These are phyloP conservation scores for Polydrusus tereticollis DNA, from an alignment of 2,888 invertebrate genomes.

Conservation along the genomic window DNA sequence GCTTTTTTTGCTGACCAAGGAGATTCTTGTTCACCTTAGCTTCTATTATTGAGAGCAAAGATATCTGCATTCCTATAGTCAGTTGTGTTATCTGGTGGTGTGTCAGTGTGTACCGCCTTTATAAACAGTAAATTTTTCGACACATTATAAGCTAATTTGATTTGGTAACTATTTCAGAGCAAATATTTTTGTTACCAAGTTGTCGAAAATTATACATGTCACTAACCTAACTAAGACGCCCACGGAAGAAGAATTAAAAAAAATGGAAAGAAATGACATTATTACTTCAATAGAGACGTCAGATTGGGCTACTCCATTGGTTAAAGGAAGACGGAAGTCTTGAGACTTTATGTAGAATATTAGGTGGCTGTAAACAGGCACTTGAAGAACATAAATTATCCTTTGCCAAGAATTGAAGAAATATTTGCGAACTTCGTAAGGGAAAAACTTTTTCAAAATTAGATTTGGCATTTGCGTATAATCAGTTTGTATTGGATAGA, in stretches of 20 bases:
- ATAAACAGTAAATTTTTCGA: no score
- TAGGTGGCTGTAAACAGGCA: conserved; percentile 50
- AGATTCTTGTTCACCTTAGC: no score
- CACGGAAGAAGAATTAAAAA: background rate
- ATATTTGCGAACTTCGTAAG: conserved; percentile 44
- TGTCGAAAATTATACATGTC: no score
- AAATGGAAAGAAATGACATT: background rate
- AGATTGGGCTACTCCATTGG: conserved; percentile 51
- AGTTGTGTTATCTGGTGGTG: no score
- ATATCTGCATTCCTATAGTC: no score
- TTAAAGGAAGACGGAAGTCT: conserved; percentile 48
- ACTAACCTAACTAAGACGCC: no score
- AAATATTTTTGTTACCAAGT: no score
- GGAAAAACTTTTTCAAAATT: conserved; percentile 48
- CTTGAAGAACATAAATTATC: conserved; percentile 44
- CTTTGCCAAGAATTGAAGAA: conserved; percentile 43
- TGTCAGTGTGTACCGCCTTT: no score
- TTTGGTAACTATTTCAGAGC: no score
- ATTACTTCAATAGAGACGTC: conserved; percentile 3
- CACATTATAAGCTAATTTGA: no score
- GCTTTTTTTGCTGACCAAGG: no score
- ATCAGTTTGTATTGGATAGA: conserved; percentile 58
- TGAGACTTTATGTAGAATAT: conserved; percentile 52
- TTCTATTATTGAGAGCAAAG: no score
- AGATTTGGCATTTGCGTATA: conserved; percentile 54